Evolutionary conservation across 2,113 vertebrate species (phyloP).

Genomic region (Chionodraco myersi): DNA sequence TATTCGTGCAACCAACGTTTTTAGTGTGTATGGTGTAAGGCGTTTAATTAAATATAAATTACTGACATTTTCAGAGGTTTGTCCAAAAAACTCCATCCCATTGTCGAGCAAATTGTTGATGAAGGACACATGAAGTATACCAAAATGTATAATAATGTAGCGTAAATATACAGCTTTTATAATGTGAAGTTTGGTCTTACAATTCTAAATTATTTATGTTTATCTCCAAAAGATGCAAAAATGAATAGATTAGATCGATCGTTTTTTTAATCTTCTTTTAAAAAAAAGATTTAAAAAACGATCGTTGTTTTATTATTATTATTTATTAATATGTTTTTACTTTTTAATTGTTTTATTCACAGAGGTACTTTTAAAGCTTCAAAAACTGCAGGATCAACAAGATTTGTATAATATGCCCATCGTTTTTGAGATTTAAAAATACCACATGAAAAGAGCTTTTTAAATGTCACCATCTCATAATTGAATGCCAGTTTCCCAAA

Average conservation of each 20-base stretch:
- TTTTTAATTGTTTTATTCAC: no score
- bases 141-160: background rate
- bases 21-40: background rate
- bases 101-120: background rate
- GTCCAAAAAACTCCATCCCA: background rate
- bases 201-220: background rate
- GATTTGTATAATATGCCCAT: no score
- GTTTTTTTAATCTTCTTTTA: no score
- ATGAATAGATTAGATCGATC: background rate
- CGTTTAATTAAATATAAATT: background rate
- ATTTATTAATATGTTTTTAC: no score
- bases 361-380: no score
- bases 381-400: no score
- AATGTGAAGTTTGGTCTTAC: background rate
- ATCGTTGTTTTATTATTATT: no score
- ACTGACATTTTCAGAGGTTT: no score
- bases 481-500: background rate
- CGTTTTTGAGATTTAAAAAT: no score
- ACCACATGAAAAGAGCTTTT: no score
- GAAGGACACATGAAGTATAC: background rate
- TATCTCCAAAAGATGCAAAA: background rate
- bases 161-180: background rate
- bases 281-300: no score
- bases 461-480: background rate
- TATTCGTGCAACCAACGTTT: background rate